Base-by-base conservation (phyloP, 2,113 vertebrate genomes). In the Balaeniceps rex region DNA sequence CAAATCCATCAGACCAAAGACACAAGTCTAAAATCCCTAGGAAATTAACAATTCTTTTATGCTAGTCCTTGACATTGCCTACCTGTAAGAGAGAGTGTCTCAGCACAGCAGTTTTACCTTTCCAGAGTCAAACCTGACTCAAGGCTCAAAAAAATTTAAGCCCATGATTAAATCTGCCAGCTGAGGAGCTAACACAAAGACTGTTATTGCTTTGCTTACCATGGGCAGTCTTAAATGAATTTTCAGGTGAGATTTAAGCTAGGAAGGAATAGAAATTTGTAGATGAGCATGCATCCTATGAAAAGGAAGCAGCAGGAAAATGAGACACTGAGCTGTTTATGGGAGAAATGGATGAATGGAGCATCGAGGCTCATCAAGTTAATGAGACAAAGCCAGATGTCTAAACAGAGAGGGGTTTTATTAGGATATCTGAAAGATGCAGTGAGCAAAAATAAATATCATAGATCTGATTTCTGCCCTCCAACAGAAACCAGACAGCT, bases 351-450 rank as follows among this genome's bases (percentile, higher is more conserved):
- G 72, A 88, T 77, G 46, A 94, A 90, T 38, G 60, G 42, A 91
- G 21, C 23, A 82, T 34, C 1, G 0, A 84, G 44, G 68, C 55
- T 94, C 68, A 87, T 78, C 76, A 81, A 74, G 55, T 66, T 91
- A 88, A 87, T 91, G 81, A 89, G 87, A 93, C 42, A 86, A 80
- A 95, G 63, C 54, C 88, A 85, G 65, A 82, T 78, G 49, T 87
- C 49, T 79, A 89, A 92, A 93, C 18, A 93, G 78, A 88, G n/a
- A 88, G 83, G 49, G 49, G 33, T 52, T 97, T 94, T 66, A 72
- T 44, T 40, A 66, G 23, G 51, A 28, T 33, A 61, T 63, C 60
- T 75, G 61, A 77, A 89, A 82, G 65, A 87, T 22, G 9, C 61
- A 77, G 65, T 57, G 44, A 93, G 25, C 40, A 93, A 94, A 94